Evolutionary conservation across 30 jellyfish, hydroid and myxozoan genomes (phyloP).

Genomic region (Phacellophora camtschatica): DNA sequence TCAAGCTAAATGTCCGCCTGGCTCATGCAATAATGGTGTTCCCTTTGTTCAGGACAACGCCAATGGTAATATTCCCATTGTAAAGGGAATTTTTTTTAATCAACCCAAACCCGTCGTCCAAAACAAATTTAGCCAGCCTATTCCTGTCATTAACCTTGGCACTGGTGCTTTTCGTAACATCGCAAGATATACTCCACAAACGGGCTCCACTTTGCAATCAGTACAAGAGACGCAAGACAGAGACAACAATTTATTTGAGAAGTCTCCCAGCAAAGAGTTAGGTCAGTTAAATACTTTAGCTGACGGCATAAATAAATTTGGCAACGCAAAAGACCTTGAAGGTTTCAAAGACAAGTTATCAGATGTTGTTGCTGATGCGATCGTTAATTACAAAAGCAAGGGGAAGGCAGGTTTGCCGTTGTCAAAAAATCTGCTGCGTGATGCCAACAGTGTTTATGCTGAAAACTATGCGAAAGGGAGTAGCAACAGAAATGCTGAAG

Average conservation of each 20-base stretch:
- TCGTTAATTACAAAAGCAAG: conserved; percentile 19
- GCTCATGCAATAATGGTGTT: background rate
- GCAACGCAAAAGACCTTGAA: conserved; percentile 18
- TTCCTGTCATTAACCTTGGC: background rate
- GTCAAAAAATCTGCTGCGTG: background rate
- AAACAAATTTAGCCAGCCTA: background rate
- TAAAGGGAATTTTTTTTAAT: too few species aligned
- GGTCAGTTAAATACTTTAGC: conserved; percentile 3
- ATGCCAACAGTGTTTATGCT: conserved; percentile 1
- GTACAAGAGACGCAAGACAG: background rate
- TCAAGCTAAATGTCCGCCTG: background rate
- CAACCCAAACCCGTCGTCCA: too few species aligned
- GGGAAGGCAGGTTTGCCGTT: background rate
- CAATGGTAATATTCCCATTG: too few species aligned
- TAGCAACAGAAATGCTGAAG: background rate
- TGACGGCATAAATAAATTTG: background rate
- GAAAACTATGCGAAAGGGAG: background rate
- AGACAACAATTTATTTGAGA: background rate
- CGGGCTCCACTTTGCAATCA: background rate
- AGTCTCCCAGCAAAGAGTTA: background rate
- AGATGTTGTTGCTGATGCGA: conserved; percentile 75
- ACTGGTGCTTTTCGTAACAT: background rate
- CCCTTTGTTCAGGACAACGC: background rate
- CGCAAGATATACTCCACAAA: background rate
- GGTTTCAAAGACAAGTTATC: conserved; percentile 50